Evolutionary conservation across 2,888 invertebrate genomes (phyloP).

Genomic region (Drosophila gaucha): DNA sequence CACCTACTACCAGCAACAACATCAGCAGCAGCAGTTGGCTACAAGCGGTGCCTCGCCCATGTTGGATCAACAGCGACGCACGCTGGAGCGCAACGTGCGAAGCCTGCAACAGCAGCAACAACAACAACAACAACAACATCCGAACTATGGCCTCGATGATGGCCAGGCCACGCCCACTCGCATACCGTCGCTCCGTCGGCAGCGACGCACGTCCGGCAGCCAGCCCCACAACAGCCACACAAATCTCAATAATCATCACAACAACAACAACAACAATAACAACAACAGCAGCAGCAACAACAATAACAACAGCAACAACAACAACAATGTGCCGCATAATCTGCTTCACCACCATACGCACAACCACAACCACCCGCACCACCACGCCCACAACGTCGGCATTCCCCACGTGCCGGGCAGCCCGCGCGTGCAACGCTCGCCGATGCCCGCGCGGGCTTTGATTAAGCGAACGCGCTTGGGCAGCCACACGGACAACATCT

Average conservation of each 20-base stretch:
- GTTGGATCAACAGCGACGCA: constrained; percentile 81
- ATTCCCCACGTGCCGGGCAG: constrained; percentile 83
- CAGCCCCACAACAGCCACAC: constrained; percentile 71
- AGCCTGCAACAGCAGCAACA: constrained; percentile 70
- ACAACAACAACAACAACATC: constrained; percentile 43
- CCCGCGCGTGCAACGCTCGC: constrained; percentile 84
- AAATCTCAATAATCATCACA: constrained; percentile 52
- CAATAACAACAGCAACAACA: constrained; percentile 42
- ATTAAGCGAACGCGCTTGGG: constrained; percentile 84
- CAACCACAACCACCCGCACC: constrained; percentile 39
- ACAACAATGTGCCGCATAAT: constrained; percentile 63
- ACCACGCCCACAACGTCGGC: constrained; percentile 20
- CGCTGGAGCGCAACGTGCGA: constrained; percentile 82
- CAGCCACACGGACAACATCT: constrained; percentile 85
- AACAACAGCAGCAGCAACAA: background rate
- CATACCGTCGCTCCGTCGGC: constrained; percentile 83
- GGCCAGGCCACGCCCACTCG: constrained; percentile 78
- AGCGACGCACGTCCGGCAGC: constrained; percentile 80
- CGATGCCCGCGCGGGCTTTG: constrained; percentile 83
- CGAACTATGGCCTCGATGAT: constrained; percentile 68
- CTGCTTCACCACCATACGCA: constrained; percentile 57
- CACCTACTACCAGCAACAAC: constrained; percentile 66
- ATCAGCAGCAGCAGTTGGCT: constrained; percentile 59
- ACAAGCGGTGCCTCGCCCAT: constrained; percentile 74
- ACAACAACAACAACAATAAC: constrained; percentile 34